phyloP scores from a whole-genome alignment of 2,888 invertebrate species.

The Papilio gigon region DNA sequence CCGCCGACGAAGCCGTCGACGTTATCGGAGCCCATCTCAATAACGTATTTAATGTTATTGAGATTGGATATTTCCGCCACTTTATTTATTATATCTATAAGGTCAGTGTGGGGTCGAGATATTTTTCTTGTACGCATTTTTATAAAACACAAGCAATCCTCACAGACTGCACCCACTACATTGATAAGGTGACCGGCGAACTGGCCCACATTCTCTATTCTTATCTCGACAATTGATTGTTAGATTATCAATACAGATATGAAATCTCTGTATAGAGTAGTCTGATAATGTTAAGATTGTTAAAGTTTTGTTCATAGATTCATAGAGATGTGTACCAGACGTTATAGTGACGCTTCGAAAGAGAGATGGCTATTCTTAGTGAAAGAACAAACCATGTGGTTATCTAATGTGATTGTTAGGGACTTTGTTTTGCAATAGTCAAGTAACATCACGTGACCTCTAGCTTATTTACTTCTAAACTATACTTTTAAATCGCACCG shows the following conservation, averaged over 20 bases:
- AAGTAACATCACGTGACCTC: neutral
- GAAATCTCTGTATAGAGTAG: conserved; percentile 31
- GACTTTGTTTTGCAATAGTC: neutral
- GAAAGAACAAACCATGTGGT: neutral
- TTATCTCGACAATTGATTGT: conserved; percentile 25
- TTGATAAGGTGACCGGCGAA: conserved; percentile 39
- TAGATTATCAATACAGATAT: conserved; percentile 37
- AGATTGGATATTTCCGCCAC: conserved; percentile 56
- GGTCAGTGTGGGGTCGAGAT: conserved; percentile 59
- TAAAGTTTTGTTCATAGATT: neutral
- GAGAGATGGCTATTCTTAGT: neutral
- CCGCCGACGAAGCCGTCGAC: conserved; percentile 60
- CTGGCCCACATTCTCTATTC: conserved; percentile 16
- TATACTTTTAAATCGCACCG: no score
- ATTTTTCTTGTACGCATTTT: conserved; percentile 64
- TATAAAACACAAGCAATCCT: conserved; percentile 42
- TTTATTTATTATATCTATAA: conserved; percentile 60
- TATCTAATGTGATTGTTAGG: neutral
- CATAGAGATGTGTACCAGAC: no score
- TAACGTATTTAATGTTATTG: conserved; percentile 52
- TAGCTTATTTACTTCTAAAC: neutral
- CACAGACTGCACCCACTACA: conserved; percentile 39
- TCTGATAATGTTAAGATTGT: conserved; percentile 12
- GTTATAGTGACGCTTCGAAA: neutral
- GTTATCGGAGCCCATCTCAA: conserved; percentile 59